A percentile compares a stretch with the other conserved stretches of the same genome.
phyloP scores from a whole-genome alignment of 1,140 invertebrate species.

The Acyrthosiphon pisum region DNA sequence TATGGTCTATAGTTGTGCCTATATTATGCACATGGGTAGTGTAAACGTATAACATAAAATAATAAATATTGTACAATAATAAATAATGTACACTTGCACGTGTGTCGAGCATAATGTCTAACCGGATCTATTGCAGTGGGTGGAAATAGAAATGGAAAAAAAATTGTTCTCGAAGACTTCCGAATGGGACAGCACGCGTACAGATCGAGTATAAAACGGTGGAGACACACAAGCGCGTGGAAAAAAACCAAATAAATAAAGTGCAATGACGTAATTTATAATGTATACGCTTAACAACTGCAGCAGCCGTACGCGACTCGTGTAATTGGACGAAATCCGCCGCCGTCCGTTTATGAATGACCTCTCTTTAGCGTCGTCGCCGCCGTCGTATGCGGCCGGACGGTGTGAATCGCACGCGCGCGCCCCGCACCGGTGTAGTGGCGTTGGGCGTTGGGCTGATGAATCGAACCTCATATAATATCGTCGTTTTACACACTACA shows the following conservation, averaged over 20 bases:
- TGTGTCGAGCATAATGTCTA: not conserved
- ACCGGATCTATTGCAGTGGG: not conserved
- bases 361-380: slow-evolving; percentile 27
- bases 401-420: not conserved
- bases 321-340: slow-evolving; percentile 17
- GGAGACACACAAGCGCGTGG: not conserved
- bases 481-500: not conserved
- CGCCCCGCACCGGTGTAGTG: not conserved
- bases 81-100: not conserved
- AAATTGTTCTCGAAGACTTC: not conserved
- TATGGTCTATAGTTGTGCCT: too few species aligned
- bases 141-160: not conserved
- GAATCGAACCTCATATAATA: not conserved
- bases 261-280: slow-evolving; percentile 31
- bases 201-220: not conserved
- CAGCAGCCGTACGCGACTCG: not conserved
- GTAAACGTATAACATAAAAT: not conserved
- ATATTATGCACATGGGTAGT: too few species aligned
- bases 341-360: slow-evolving; percentile 51
- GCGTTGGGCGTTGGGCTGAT: not conserved
- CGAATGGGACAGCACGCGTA: not conserved
- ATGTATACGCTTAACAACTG: not conserved
- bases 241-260: not conserved
- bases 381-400: not conserved
- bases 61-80: not conserved